Base-by-base conservation (phyloP, 2,888 invertebrate genomes). In the Epirrita christyi region DNA sequence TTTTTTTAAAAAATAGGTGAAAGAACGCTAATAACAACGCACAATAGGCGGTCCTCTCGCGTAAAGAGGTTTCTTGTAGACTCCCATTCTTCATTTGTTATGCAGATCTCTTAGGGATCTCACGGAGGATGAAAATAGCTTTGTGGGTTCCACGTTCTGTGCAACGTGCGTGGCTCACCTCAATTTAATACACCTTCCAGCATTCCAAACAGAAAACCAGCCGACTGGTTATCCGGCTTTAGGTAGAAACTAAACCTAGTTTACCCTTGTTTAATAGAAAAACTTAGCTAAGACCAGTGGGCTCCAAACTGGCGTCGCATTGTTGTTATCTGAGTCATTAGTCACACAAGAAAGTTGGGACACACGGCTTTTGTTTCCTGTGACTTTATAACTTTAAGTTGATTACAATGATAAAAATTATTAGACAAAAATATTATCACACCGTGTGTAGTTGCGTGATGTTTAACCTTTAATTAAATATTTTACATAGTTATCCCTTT, bases 321-420 rank as follows among this genome's bases (percentile, higher is more conserved):
- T 75, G 75, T 78, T 78, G 78, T 81, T 80, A 80, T 77, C 76
- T 67, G 61, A 78, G 76, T 81, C 81, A 83, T 83, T 83, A 83
- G 81, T 83, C 78, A 81, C 77, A 65, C 55, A 21, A 4, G 70
- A 57, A 60, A 57, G 57, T 55, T 46, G 52, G 43, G 54, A 76
- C 73, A 75, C 63, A 76, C 72, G 49, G 73, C 0, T 47, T 1
- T 45, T 32, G 38, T 36, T 34, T 52, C 29, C 29, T 34, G 44
- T 11, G 44, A 45, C 21, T 46, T 46, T 15, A 14, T 10, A 34
- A n/a, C 34, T 52, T 54, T 28, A 29, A 45, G 50, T 40, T 43
- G 14, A 52, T 51, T 54, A 51, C 36, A 36, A 55, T 49, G 14
- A 41, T 28, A 28, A n/a, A n/a, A 13, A 55, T 47, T 34, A 7